phyloP scores from a whole-genome alignment of 2,797 vertebrate species.

The Lepus oiostolus region DNA sequence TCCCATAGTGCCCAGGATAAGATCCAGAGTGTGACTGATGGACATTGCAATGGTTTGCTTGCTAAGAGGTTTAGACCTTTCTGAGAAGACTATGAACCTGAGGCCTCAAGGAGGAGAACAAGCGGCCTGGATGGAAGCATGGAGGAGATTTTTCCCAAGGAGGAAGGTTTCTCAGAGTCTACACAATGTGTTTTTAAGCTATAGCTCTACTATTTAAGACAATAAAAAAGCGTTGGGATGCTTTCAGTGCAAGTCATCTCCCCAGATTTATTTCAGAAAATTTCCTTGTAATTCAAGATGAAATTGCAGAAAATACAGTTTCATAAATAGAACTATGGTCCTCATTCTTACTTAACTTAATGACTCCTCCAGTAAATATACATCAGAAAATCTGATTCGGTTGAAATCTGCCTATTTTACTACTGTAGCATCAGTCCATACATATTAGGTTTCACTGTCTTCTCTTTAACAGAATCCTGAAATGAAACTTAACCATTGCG shows the following conservation, averaged over 20 bases:
- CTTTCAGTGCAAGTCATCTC: background rate
- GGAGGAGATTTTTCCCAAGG: background rate
- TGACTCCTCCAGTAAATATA: background rate
- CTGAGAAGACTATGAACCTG: background rate
- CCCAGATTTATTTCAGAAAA: background rate
- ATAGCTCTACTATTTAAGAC: background rate
- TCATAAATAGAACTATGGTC: background rate
- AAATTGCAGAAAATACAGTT: background rate
- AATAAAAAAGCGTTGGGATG: background rate
- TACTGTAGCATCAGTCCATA: fast-evolving
- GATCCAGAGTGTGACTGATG: background rate
- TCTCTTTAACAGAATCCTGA: background rate
- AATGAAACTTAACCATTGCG: background rate
- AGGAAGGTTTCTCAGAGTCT: background rate
- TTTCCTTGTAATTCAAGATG: background rate
- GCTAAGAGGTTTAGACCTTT: background rate
- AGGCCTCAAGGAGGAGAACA: background rate
- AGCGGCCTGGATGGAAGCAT: background rate
- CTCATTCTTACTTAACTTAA: background rate
- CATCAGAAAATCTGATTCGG: background rate
- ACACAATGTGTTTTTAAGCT: background rate
- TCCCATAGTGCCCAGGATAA: background rate
- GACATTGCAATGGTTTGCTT: background rate
- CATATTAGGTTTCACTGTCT: fast-evolving
- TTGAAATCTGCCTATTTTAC: background rate